Evolutionary conservation across 2,888 invertebrate genomes (phyloP).

Genomic region (Melangyna quadrimaculata): DNA sequence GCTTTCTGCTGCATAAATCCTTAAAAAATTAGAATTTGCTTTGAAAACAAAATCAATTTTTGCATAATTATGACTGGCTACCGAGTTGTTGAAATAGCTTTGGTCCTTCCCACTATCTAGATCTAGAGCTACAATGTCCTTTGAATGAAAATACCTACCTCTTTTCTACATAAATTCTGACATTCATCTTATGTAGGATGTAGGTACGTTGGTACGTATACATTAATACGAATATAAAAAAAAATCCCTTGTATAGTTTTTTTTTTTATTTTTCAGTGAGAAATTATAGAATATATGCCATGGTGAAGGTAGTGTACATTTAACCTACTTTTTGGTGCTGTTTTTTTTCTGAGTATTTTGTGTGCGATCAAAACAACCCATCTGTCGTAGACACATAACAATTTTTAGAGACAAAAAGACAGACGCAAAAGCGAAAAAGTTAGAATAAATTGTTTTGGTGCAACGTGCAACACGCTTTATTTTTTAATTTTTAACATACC

Average conservation of each 20-base stretch:
- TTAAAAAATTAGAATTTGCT: conserved; percentile 53
- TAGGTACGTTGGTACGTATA: not conserved
- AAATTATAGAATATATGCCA: conserved; percentile 49
- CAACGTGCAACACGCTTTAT: conserved; percentile 29
- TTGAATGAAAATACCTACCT: not conserved
- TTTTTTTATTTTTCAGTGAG: conserved; percentile 49
- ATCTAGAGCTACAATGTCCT: not conserved
- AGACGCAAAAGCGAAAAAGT: conserved; percentile 1
- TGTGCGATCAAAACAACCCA: not conserved
- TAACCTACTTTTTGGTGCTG: conserved; percentile 52
- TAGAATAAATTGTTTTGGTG: conserved; percentile 46
- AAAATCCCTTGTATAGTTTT: conserved; percentile 53
- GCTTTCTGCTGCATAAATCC: conserved; percentile 17
- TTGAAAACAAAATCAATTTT: conserved; percentile 59
- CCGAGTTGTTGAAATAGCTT: not conserved
- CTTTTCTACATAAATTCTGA: not conserved
- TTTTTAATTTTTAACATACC: not conserved
- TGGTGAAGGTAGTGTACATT: conserved; percentile 66
- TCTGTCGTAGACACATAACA: not conserved
- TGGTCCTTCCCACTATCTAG: not conserved
- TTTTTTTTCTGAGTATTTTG: not conserved
- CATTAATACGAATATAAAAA: not conserved
- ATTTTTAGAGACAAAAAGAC: not conserved
- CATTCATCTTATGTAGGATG: not conserved
- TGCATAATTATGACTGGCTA: conserved; percentile 29